These are phyloP conservation scores for Rhinopomastus cyanomelas DNA, from an alignment of 2,113 vertebrate species.

Conservation along the genomic window DNA sequence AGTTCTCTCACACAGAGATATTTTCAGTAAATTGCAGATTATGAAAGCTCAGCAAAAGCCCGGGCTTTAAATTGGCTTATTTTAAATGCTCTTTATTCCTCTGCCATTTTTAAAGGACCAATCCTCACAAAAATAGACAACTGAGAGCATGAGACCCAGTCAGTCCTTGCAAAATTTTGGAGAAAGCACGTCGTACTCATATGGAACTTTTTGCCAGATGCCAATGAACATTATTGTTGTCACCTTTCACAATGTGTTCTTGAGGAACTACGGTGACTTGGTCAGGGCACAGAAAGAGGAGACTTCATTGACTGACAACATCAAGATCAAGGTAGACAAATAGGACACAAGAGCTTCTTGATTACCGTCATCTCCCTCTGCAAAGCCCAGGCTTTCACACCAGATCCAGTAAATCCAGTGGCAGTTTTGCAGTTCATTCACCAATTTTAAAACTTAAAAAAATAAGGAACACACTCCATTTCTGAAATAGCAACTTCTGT, in stretches of 20 bases:
- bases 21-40: slow-evolving; percentile 48
- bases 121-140: not conserved
- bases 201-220: not conserved
- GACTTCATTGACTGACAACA: not conserved
- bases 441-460: not conserved
- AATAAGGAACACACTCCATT: not conserved
- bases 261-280: not conserved
- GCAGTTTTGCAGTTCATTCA: not conserved
- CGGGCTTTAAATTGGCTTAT: slow-evolving; percentile 2
- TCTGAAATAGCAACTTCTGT: not conserved
- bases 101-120: slow-evolving; percentile 16
- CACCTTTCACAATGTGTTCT: not conserved
- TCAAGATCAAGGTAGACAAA: not conserved
- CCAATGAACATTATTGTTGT: not conserved
- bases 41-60: slow-evolving; percentile 41
- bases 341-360: not conserved
- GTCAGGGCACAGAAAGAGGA: not conserved
- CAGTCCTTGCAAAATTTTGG: not conserved
- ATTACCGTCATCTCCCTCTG: not conserved
- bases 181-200: not conserved
- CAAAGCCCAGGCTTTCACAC: not conserved
- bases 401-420: not conserved
- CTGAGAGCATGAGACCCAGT: not conserved
- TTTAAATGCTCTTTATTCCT: not conserved
- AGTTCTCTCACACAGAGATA: slow-evolving; percentile 38